Percentiles rank a stretch among this genome's conserved stretches.
Evolutionary conservation across 1,140 invertebrate genomes (phyloP).

Genomic region (Trachymyrmex septentrionalis): DNA sequence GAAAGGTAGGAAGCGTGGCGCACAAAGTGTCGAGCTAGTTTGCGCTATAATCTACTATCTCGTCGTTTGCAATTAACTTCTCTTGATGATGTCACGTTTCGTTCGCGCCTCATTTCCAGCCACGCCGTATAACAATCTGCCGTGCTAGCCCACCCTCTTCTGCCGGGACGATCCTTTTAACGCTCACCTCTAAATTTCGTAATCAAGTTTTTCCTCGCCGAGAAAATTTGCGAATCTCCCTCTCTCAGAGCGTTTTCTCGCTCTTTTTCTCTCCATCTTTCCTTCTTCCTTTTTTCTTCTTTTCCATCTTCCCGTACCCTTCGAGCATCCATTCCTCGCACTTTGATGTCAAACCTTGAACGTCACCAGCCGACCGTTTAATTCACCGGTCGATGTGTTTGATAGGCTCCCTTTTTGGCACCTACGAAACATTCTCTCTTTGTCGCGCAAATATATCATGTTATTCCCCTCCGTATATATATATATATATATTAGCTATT

Average conservation of each 20-base stretch:
- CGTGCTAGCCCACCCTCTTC: constrained; percentile 52
- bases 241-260: constrained; percentile 42
- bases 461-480: background rate
- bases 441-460: constrained; percentile 12
- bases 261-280: background rate
- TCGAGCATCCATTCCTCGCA: constrained; percentile 52
- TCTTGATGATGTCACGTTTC: constrained; percentile 81
- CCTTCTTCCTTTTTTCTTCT: constrained; percentile 18
- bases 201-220: constrained; percentile 84
- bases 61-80: constrained; percentile 84
- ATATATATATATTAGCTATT: constrained; percentile 42
- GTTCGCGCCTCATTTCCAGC: constrained; percentile 79
- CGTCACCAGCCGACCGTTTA: constrained; percentile 78
- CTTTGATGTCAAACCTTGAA: constrained; percentile 81
- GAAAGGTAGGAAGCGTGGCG: constrained; percentile 60
- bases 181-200: constrained; percentile 83
- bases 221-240: constrained; percentile 78
- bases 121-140: constrained; percentile 78
- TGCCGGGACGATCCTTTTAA: constrained; percentile 75
- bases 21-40: constrained; percentile 79
- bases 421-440: constrained; percentile 62
- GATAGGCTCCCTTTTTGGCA: constrained; percentile 70
- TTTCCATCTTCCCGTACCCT: constrained; percentile 27
- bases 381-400: constrained; percentile 81
- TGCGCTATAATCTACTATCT: constrained; percentile 82